phyloP scores from a whole-genome alignment of 1,140 invertebrate species.

The Drosophila sechellia region DNA sequence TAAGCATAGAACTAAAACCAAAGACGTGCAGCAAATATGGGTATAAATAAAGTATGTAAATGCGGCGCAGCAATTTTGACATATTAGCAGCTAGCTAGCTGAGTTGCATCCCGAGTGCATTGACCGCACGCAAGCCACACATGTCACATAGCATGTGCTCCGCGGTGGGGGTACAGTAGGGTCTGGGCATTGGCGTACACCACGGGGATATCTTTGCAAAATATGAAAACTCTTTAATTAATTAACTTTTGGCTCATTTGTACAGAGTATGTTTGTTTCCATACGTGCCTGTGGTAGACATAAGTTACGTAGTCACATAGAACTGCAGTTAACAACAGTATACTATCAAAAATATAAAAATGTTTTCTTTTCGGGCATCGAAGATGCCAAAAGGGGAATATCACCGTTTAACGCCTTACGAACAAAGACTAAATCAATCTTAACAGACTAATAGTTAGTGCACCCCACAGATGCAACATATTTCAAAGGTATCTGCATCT shows the following conservation, averaged over 20 bases:
- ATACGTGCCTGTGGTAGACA: background rate
- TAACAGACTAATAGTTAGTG: background rate
- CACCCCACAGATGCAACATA: slow-evolving; percentile 2
- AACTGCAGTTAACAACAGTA: slow-evolving; percentile 13
- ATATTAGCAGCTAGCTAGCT: slow-evolving; percentile 48
- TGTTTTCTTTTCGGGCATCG: background rate
- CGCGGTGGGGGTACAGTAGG: slow-evolving; percentile 37
- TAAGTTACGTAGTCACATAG: slow-evolving; percentile 1
- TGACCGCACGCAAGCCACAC: slow-evolving; percentile 57
- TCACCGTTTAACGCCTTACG: slow-evolving; percentile 9
- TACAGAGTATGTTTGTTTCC: background rate
- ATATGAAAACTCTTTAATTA: background rate
- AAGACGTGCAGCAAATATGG: slow-evolving; percentile 31
- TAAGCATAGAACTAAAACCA: slow-evolving; percentile 58
- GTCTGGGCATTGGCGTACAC: slow-evolving; percentile 26
- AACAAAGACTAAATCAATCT: slow-evolving; percentile 9
- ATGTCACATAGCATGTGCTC: slow-evolving; percentile 55
- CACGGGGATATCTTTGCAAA: background rate
- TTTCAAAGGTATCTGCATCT: slow-evolving; percentile 8
- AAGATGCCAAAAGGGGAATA: slow-evolving; percentile 1
- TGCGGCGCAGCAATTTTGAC: slow-evolving; percentile 48
- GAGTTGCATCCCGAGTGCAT: slow-evolving; percentile 40
- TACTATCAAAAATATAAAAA: slow-evolving; percentile 42
- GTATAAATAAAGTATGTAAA: slow-evolving; percentile 61
- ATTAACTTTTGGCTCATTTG: background rate